Evolutionary conservation across 2,113 vertebrate species (phyloP), one percentile per base, ranked within the genome.

Genomic region (Carassius carassius): DNA sequence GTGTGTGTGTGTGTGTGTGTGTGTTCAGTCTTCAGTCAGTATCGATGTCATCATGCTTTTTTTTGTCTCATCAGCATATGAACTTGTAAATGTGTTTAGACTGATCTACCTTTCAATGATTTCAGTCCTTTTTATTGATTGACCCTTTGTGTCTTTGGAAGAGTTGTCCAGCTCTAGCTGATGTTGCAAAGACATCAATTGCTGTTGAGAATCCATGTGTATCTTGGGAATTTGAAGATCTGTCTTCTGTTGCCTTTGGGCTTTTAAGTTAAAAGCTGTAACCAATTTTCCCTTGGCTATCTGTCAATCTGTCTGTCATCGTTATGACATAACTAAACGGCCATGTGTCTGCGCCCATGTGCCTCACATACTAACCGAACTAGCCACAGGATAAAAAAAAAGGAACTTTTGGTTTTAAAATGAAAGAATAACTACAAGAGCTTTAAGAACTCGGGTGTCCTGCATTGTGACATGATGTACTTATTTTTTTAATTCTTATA

Each of bases 41-140:
- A 70, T 82, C 3, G 67, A 72, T 82, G 67, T n/a, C 67, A 23
- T 70, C 65, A n/a, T 23, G 29, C 29, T 7, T 44, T 81, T 29
- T 65, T 82, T 35, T 13, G 65, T 51, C 81, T 72, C 32, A 37
- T 82, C 81, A 82, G 81, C 81, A 82, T 72, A 72, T 72, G 29
- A 82, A 72, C 29, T 70, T 82, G 81, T 82, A 82, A 82, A 82
- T 82, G 65, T 82, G 63, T 82, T 82, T 47, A 82, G 81, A 73
- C 65, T 72, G 81, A 82, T 82, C 81, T 82, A 72, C 67, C 81
- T 70, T 72, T 58, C 67, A 82, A 82, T 82, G 81, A 82, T 82
- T 72, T 72, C n/a, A 29, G 44, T 67, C 25, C 67, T 35, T 70
- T 58, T n/a, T 72, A 72, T 82, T 5, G 81, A 82, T 82, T 82